Evolutionary conservation across 1,140 invertebrate genomes (phyloP), one percentile per base, ranked within the genome.

Genomic region (Trachymyrmex cornetzi): DNA sequence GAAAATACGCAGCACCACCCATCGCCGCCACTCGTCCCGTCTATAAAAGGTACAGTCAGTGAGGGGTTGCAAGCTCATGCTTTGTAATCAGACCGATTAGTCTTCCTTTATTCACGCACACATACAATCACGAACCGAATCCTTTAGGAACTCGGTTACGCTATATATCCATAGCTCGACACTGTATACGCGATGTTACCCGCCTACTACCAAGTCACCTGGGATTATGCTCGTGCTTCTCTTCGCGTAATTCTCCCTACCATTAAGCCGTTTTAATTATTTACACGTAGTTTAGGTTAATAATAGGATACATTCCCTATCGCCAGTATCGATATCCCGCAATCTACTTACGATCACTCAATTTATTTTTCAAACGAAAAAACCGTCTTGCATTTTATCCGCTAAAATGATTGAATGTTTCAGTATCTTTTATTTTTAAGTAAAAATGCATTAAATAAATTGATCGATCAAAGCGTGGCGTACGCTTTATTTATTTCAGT

Each of bases 201-300:
- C 86, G 84, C 85, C 87, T 92, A 89, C 91, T 91, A 91, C 66
- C 85, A 87, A 93, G 88, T 93, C 92, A 91, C 92, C 87, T 87
- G 92, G 92, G 93, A 93, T 93, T 91, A 90, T 84, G 91, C 87
- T 85, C 89, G 79, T 86, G 72, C 88, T 85, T 89, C 89, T 93
- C 92, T 89, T 91, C 79, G 80, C 89, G 82, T 93, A 92, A 92
- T 93, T 93, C 93, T 93, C 92, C 88, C 92, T 92, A 89, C 92
- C 92, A 93, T 93, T 93, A 93, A 93, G 92, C 92, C 91, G 67
- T 88, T 82, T 93, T 85, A 93, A 93, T 93, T 91, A 93, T 93
- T 93, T 84, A 93, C 80, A 89, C 81, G 80, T 88, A 92, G 93
- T 93, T 93, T 93, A 93, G 92, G 90, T 92, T 93, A 92, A 93